Percentiles rank a stretch among this genome's conserved stretches.
Evolutionary conservation across 1,140 invertebrate species (phyloP).

Genomic region (Drosophila tropicalis): DNA sequence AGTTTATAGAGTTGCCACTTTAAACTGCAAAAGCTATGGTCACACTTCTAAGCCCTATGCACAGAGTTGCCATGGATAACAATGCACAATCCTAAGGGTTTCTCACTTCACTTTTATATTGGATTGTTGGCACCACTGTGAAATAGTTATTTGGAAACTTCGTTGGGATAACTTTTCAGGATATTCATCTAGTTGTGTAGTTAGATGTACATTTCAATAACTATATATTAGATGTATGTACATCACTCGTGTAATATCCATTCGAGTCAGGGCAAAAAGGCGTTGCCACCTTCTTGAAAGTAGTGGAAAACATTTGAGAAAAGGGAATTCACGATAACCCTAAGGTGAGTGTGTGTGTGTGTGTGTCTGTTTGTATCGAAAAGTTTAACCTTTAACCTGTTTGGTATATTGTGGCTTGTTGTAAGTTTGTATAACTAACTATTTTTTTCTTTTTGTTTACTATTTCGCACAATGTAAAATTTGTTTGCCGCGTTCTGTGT

Average conservation of each 20-base stretch:
- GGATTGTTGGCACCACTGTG: not conserved
- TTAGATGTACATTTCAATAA: too few species aligned
- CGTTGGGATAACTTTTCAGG: not conserved
- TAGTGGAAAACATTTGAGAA: not conserved
- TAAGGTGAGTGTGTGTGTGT: not conserved
- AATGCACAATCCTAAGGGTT: too few species aligned
- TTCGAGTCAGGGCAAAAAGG: not conserved
- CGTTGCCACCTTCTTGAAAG: not conserved
- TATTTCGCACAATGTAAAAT: not conserved
- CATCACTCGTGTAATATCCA: too few species aligned
- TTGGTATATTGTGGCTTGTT: not conserved
- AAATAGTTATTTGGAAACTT: not conserved
- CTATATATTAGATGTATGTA: too few species aligned
- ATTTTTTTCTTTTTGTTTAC: constrained; percentile 1
- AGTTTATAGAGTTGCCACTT: not conserved
- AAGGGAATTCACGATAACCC: not conserved
- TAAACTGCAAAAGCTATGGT: not conserved
- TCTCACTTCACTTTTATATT: too few species aligned
- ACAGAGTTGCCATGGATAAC: too few species aligned
- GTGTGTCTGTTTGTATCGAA: not conserved
- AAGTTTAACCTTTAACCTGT: not conserved
- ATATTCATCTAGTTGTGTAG: too few species aligned
- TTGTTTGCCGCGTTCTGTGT: not conserved
- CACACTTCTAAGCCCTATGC: too few species aligned
- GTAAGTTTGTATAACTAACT: not conserved